A percentile compares a stretch with the other conserved stretches of the same genome.
These are phyloP conservation scores for Drosophila seguyi DNA, from an alignment of 1,140 invertebrate species.

Conservation along the genomic window DNA sequence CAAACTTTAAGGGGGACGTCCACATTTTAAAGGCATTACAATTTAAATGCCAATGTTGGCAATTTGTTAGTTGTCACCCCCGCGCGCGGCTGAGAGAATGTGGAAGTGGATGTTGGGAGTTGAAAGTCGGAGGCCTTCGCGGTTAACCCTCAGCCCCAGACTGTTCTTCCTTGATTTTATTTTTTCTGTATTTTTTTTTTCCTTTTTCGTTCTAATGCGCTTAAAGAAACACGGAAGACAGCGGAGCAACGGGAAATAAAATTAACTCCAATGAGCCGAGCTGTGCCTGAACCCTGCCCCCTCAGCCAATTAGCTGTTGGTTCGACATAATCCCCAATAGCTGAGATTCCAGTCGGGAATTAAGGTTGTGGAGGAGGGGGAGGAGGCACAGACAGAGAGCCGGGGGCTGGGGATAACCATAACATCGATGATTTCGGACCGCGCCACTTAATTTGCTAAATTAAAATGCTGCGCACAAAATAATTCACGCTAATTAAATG, in stretches of 20 bases:
- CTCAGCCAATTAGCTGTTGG: constrained; percentile 60
- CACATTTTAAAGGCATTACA: constrained; percentile 63
- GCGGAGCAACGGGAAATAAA: constrained; percentile 17
- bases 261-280: constrained; percentile 32
- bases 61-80: constrained; percentile 73
- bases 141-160: constrained; percentile 27
- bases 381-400: not conserved
- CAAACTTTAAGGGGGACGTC: constrained; percentile 56
- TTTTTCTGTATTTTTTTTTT: not conserved
- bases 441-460: constrained; percentile 70
- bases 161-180: constrained; percentile 10
- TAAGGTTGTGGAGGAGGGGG: not conserved
- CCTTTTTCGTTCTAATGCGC: constrained; percentile 62
- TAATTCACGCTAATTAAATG: constrained; percentile 78
- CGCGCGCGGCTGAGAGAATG: no score
- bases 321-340: constrained; percentile 69
- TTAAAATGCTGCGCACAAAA: constrained; percentile 69
- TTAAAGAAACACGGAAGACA: constrained; percentile 50
- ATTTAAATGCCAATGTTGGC: constrained; percentile 78
- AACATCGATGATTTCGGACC: constrained; percentile 32
- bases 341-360: constrained; percentile 56
- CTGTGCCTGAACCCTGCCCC: not conserved
- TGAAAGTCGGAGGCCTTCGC: constrained; percentile 17
- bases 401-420: not conserved
- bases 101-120: not conserved